Percentiles rank a stretch among this genome's conserved stretches.
phyloP scores from a whole-genome alignment of 1,140 invertebrate genomes.

The Penaeus vannamei region DNA sequence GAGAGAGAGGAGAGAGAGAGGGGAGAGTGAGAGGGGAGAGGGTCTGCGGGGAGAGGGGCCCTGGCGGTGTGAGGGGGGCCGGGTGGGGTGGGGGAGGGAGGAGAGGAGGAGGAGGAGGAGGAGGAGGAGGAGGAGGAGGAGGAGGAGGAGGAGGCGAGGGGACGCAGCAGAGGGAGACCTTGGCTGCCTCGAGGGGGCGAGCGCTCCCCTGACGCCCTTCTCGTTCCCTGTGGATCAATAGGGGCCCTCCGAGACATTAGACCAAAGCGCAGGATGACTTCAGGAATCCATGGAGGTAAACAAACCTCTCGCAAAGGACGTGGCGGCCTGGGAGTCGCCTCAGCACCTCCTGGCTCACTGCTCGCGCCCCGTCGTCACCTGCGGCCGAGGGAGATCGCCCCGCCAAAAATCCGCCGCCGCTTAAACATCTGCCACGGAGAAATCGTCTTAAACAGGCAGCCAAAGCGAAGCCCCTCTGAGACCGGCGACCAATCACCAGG shows the following conservation, averaged over 20 bases:
- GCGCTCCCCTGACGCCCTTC: conserved; percentile 51
- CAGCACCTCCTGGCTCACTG: not conserved
- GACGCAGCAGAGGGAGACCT: conserved; percentile 50
- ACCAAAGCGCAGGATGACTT: conserved; percentile 63
- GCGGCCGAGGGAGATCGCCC: not conserved
- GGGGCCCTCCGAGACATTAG: conserved; percentile 62
- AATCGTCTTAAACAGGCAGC: conserved; percentile 39
- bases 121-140: not conserved
- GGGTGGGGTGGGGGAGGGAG: too few species aligned
- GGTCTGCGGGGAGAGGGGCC: too few species aligned
- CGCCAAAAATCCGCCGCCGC: not conserved
- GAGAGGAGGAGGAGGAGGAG: not conserved
- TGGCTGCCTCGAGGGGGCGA: conserved; percentile 54
- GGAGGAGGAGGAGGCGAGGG: conserved; percentile 16
- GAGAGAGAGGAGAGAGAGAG: too few species aligned
- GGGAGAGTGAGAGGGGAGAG: too few species aligned
- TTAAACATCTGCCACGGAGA: not conserved
- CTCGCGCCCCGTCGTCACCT: not conserved
- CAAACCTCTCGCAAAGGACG: conserved; percentile 4
- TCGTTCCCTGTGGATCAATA: conserved; percentile 64
- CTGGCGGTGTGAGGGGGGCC: too few species aligned
- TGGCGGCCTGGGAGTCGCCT: not conserved
- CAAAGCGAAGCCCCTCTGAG: conserved; percentile 29
- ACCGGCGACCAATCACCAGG: conserved; percentile 57
- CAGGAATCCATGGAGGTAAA: conserved; percentile 48